phyloP scores from a whole-genome alignment of 2,113 vertebrate species.

The Pollimyrus isidori region DNA sequence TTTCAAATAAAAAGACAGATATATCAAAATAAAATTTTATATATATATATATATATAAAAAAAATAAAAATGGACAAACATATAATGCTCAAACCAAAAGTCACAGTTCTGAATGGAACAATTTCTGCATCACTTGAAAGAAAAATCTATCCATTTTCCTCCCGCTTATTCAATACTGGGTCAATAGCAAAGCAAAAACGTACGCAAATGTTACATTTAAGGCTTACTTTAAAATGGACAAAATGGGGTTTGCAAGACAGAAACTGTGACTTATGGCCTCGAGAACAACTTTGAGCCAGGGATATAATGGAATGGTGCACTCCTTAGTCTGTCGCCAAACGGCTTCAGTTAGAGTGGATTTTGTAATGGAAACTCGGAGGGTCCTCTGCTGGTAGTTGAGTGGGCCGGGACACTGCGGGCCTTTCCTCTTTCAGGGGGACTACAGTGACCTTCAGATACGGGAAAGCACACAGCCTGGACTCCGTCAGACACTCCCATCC shows the following conservation, averaged over 20 bases:
- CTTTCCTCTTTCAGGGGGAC: not conserved
- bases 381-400: constrained; percentile 14
- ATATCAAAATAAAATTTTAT: constrained; percentile 32
- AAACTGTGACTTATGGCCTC: constrained; percentile 32
- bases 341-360: constrained; percentile 40
- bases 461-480: not conserved
- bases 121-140: not conserved
- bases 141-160: not conserved
- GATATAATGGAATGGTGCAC: constrained; percentile 65
- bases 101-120: constrained; percentile 8
- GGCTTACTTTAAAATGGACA: constrained; percentile 19
- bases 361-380: constrained; percentile 50
- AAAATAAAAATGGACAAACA: constrained; percentile 56
- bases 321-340: constrained; percentile 39
- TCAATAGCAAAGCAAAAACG: not conserved
- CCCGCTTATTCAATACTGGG: not conserved
- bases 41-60: constrained; percentile 56
- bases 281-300: constrained; percentile 62
- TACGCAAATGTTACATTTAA: not conserved
- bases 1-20: constrained; percentile 41
- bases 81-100: constrained; percentile 47
- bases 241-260: not conserved
- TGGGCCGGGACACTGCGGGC: not conserved
- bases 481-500: not conserved
- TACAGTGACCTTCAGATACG: not conserved